phyloP scores from a whole-genome alignment of 2,113 vertebrate genomes.

The Nibea albiflora region DNA sequence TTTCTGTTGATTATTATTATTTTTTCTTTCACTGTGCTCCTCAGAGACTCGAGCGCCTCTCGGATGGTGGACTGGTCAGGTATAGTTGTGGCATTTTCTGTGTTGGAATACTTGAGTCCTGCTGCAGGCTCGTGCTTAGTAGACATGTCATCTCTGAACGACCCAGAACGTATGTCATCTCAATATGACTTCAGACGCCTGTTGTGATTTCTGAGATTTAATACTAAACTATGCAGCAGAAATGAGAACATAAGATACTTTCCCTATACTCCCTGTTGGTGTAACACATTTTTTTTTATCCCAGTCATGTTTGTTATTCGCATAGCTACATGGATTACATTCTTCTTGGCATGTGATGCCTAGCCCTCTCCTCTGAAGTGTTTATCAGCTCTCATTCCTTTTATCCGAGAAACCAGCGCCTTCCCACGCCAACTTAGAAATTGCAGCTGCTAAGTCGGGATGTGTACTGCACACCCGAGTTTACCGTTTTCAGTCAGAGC shows the following conservation, averaged over 20 bases:
- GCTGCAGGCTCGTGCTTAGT: slow-evolving; percentile 15
- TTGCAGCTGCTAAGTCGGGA: neutral
- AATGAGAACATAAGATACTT: neutral
- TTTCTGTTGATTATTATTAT: slow-evolving; percentile 19
- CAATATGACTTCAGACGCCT: slow-evolving; percentile 11
- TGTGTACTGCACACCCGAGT: slow-evolving; percentile 32
- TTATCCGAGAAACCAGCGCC: neutral
- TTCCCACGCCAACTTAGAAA: slow-evolving; percentile 14
- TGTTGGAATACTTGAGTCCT: slow-evolving; percentile 3
- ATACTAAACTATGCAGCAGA: neutral
- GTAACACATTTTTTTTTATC: neutral
- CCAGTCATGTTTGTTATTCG: slow-evolving; percentile 29
- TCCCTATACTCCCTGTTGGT: neutral
- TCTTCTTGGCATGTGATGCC: slow-evolving; percentile 48
- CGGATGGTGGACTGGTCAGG: slow-evolving; percentile 80
- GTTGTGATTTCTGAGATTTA: neutral
- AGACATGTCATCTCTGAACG: slow-evolving; percentile 16
- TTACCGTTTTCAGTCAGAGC: neutral
- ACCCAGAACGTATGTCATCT: slow-evolving; percentile 10
- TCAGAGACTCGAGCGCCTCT: slow-evolving; percentile 44
- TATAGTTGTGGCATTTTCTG: slow-evolving; percentile 62
- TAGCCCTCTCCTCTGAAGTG: slow-evolving; percentile 43
- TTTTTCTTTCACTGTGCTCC: slow-evolving; percentile 9
- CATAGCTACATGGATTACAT: slow-evolving; percentile 38
- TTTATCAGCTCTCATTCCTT: slow-evolving; percentile 49